Percentiles rank a stretch among this genome's conserved stretches.
Evolutionary conservation across 1,140 invertebrate species (phyloP).

Genomic region (Pogonomyrmex barbatus): DNA sequence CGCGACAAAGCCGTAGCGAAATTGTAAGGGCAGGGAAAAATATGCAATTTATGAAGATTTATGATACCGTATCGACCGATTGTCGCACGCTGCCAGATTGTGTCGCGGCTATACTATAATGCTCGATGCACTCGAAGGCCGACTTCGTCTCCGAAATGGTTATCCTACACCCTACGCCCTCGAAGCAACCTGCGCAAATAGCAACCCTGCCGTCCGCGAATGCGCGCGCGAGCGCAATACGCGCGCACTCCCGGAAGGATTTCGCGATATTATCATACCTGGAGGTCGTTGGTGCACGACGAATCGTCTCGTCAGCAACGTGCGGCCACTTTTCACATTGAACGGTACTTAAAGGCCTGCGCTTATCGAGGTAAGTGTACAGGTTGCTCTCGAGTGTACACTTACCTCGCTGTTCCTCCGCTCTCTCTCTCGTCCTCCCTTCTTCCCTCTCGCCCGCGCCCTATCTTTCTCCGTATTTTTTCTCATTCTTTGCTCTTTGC

Average conservation of each 20-base stretch:
- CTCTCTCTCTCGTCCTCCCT: background rate
- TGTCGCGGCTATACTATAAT: conserved; percentile 35
- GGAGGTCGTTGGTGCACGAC: conserved; percentile 59
- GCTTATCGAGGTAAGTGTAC: conserved; percentile 61
- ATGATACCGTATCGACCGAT: background rate
- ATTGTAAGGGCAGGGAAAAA: background rate
- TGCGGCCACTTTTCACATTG: conserved; percentile 62
- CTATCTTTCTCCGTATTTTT: conserved; percentile 12
- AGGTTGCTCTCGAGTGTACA: conserved; percentile 60
- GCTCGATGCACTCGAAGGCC: background rate
- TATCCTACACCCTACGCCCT: conserved; percentile 22
- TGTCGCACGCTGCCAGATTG: conserved; percentile 3
- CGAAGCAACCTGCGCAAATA: conserved; percentile 43
- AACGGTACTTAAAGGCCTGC: conserved; percentile 60
- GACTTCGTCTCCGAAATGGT: conserved; percentile 22
- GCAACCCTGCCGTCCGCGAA: conserved; percentile 18
- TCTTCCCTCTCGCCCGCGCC: background rate
- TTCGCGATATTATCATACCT: conserved; percentile 63
- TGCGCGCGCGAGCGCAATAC: conserved; percentile 23
- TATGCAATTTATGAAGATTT: conserved; percentile 31
- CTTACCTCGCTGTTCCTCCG: conserved; percentile 28
- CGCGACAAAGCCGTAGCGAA: conserved; percentile 10
- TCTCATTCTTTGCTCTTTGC: conserved; percentile 10
- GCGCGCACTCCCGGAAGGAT: conserved; percentile 44
- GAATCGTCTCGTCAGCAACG: conserved; percentile 62